Base-by-base conservation (phyloP, 1,140 invertebrate genomes). In the Diachasmimorpha longicaudata region DNA sequence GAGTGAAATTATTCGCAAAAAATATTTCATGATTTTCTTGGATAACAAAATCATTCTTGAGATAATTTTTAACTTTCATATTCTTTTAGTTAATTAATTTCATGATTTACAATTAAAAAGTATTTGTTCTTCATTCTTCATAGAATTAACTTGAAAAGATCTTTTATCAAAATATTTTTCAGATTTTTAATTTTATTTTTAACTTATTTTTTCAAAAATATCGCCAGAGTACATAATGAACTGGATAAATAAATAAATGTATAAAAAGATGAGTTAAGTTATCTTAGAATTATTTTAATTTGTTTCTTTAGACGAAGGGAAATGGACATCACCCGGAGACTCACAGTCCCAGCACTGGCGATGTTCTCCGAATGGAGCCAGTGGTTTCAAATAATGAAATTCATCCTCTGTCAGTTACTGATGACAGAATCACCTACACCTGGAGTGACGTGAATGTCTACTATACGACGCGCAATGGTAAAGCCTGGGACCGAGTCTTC, bases 361-460 rank as follows among this genome's bases (percentile, higher is more conserved):
- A 73, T 21, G 74, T 72, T 0, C 76, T 85, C 19, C 76, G 71
- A 66, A 78, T 84, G 75, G 81, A 80, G 37, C 63, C 81, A 21
- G 82, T 83, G 14, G 69, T 73, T 25, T 75, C 74, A 8, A 10
- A 36, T 44, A 55, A 72, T 68, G 31, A 25, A 68, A 9, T 55
- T 76, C 31, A 63, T 58, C 10, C 52, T 46, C 23, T 58, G 4
- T 11, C 25, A 37, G 77, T 74, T 39, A 11, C 66, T 4, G 79
- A 81, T 13, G 82, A 80, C 21, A 82, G 73, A 44, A 86, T 86
- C 14, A 85, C 81, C 9, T 86, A 84, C 36, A 84, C 84, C 0
- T 86, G 85, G 85, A 86, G 83, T 69, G 83, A 86, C 19, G 78
- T 86, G 1, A 86, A 86, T 42, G 84, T 85, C 0, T 86, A 85